These are phyloP conservation scores for Muschampia plurimacula DNA, from an alignment of 2,888 invertebrate species.

Conservation along the genomic window DNA sequence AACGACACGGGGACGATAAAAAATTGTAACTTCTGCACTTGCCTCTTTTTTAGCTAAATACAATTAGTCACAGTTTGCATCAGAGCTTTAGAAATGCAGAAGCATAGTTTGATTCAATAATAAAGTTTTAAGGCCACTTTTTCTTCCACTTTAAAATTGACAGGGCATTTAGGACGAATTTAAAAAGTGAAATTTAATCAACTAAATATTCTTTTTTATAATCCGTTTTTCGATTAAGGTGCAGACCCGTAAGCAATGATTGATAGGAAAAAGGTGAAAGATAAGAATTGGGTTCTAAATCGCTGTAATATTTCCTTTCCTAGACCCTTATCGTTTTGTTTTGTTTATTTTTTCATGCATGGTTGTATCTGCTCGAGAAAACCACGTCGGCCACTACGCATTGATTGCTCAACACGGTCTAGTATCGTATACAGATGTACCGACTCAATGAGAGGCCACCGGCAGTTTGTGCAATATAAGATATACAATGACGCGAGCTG, in stretches of 20 bases:
- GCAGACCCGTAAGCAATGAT: not conserved
- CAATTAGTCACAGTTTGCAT: constrained; percentile 55
- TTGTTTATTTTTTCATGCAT: constrained; percentile 39
- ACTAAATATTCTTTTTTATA: constrained; percentile 14
- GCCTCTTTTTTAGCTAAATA: constrained; percentile 53
- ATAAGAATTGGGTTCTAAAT: not conserved
- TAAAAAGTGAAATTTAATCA: constrained; percentile 26
- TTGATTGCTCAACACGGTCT: constrained; percentile 45
- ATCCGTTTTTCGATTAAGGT: constrained; percentile 10
- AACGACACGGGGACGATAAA: constrained; percentile 57
- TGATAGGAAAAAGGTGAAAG: not conserved
- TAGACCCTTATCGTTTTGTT: constrained; percentile 1
- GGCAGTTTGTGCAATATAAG: constrained; percentile 46
- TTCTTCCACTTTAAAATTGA: constrained; percentile 21
- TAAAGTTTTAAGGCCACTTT: constrained; percentile 26
- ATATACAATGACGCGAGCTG: constrained; percentile 42
- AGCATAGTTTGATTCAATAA: constrained; percentile 12
- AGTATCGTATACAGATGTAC: constrained; percentile 36
- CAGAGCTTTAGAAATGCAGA: constrained; percentile 41
- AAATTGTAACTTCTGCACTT: constrained; percentile 49
- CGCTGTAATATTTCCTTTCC: not conserved
- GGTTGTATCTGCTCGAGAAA: constrained; percentile 34
- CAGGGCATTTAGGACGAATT: not conserved
- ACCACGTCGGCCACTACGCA: constrained; percentile 38
- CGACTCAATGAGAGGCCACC: constrained; percentile 45